Evolutionary conservation across 2,113 vertebrate genomes (phyloP), one percentile per base, ranked within the genome.

Genomic region (Silurus meridionalis): DNA sequence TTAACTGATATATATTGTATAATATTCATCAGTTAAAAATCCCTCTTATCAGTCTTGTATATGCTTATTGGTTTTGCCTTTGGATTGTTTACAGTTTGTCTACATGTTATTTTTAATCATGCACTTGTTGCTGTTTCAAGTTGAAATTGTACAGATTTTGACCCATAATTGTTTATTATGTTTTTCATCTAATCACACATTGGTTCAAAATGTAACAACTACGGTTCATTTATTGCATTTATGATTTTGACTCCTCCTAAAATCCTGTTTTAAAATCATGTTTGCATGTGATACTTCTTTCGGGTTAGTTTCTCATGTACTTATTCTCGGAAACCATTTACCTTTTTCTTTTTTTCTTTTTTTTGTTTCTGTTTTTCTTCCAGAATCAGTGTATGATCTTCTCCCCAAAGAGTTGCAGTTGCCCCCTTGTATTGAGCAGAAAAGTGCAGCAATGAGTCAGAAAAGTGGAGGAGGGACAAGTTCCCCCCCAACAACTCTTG

Each of bases 311-410:
- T 0, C 1, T 25, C 52, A 25, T 52, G 0, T 57, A 80, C 3
- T 53, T 11, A 2, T 78, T 48, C 64, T 61, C 25, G 64, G 17
- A 63, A 55, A 71, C 25, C 37, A 58, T 46, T 61, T 63, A 23
- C 64, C 55, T 15, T 14, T 1, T 1, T 14, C 8, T 11, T 8
- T 58, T 69, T 61, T 87, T 21, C 23, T 6, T 67, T 83, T 50
- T 83, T n/a, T 79, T 71, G 23, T 80, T 52, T 83, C 48, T 79
- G 21, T 67, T 86, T 90, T 90, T 91, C 58, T 90, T 87, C 89
- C 88, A 99, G 98, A 98, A 93, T 98, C 97, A 88, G 97, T 97
- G 94, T 98, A 98, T 98, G 97, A 98, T 94, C 97, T 97, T 96
- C 97, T 98, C 94, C 97, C 96, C 90, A 96, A 96, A 95, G 96